Conservation (phyloP, 2,888 invertebrate genomes). For the Andrena haemorrhoa region DNA sequence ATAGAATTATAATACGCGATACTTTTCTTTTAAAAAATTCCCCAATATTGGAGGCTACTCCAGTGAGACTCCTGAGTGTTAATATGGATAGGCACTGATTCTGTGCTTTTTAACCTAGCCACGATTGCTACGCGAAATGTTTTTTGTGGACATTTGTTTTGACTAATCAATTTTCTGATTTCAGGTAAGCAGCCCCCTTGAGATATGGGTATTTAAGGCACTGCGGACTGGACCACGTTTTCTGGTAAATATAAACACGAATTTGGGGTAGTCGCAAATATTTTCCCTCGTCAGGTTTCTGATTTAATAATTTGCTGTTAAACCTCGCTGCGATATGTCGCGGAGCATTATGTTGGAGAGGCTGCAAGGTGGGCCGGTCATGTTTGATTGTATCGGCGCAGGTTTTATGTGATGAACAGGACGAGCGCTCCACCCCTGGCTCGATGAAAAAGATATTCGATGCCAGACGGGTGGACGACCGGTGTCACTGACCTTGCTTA, state of each 20-base stretch:
- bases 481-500: conserved; percentile 79
- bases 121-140: not conserved
- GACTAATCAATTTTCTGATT: conserved; percentile 26
- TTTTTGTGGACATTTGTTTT: not conserved
- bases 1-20: too few relatives aligned
- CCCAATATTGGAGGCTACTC: too few relatives aligned
- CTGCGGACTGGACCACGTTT: not conserved
- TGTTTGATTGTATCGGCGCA: not conserved
- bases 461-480: conserved; percentile 74
- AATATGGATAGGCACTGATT: not conserved
- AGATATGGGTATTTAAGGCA: conserved; percentile 1
- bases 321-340: not conserved
- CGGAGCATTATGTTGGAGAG: not conserved
- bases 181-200: conserved; percentile 37
- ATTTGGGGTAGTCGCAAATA: not conserved
- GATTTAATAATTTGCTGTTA: too few relatives aligned
- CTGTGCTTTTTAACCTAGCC: not conserved
- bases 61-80: too few relatives aligned
- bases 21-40: too few relatives aligned
- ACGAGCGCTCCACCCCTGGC: not conserved
- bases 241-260: too few relatives aligned
- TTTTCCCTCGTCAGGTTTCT: not conserved
- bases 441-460: conserved; percentile 65
- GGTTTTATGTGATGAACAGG: not conserved
- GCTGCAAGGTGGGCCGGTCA: not conserved